phyloP scores from a whole-genome alignment of 2,888 invertebrate genomes.

The Argyresthia goedartella region DNA sequence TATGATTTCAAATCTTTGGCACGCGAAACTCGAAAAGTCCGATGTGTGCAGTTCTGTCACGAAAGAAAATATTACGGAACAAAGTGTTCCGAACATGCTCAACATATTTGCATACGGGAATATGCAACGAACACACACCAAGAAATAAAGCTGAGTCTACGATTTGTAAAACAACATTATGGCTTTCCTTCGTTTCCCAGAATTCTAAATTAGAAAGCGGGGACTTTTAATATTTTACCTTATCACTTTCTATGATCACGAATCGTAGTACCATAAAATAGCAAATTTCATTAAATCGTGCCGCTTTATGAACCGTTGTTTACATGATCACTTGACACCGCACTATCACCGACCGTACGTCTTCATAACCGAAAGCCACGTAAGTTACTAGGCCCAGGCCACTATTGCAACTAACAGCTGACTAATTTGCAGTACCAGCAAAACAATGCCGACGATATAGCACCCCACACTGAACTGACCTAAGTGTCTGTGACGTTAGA shows the following conservation, averaged over 20 bases:
- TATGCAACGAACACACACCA: not conserved
- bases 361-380: slow-evolving; percentile 32
- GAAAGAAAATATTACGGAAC: slow-evolving; percentile 15
- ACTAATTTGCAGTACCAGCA: slow-evolving; percentile 56
- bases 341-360: slow-evolving; percentile 24
- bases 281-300: not conserved
- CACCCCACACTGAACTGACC: not conserved
- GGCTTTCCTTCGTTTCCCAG: not conserved
- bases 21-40: slow-evolving; percentile 32
- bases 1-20: slow-evolving; percentile 24
- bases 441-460: slow-evolving; percentile 36
- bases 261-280: not conserved
- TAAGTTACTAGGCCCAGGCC: slow-evolving; percentile 39
- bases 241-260: not conserved
- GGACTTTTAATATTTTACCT: not conserved
- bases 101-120: too few species aligned
- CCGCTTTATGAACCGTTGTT: not conserved
- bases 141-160: not conserved
- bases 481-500: slow-evolving; percentile 7
- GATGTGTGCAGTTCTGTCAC: slow-evolving; percentile 24
- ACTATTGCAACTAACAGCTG: slow-evolving; percentile 49
- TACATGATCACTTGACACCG: slow-evolving; percentile 2
- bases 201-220: not conserved
- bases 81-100: too few species aligned
- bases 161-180: not conserved